phyloP scores from a whole-genome alignment of 2,113 vertebrate species.

The Pogonocichla stellata region DNA sequence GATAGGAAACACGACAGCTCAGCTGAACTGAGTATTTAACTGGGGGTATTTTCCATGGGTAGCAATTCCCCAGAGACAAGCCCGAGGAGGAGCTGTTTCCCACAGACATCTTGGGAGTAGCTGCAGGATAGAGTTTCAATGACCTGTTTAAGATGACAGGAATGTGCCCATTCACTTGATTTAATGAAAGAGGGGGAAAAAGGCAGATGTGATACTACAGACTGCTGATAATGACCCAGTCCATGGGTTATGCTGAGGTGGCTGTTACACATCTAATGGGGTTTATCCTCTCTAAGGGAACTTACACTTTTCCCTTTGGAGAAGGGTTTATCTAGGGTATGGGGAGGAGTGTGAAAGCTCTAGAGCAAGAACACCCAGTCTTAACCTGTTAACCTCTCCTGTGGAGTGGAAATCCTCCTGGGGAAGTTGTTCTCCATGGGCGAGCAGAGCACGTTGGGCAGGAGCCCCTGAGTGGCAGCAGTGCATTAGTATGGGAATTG shows the following conservation, averaged over 20 bases:
- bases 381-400: neutral
- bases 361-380: neutral
- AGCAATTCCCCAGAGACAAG: neutral
- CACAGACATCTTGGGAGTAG: neutral
- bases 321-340: neutral
- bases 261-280: neutral
- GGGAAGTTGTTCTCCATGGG: neutral
- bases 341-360: neutral
- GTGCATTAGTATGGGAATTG: neutral
- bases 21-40: neutral
- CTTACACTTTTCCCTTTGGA: neutral
- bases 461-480: neutral
- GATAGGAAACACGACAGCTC: neutral
- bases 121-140: neutral
- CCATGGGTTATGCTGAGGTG: neutral
- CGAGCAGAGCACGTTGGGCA: neutral
- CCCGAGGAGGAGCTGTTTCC: neutral
- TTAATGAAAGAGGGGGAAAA: neutral
- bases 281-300: neutral
- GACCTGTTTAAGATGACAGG: no score
- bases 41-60: fast-evolving
- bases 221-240: fast-evolving
- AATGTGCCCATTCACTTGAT: neutral
- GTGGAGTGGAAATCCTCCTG: neutral
- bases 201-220: neutral